phyloP scores from a whole-genome alignment of 37 sponge, comb jelly and placozoan genomes.

The Geodia barretti region DNA sequence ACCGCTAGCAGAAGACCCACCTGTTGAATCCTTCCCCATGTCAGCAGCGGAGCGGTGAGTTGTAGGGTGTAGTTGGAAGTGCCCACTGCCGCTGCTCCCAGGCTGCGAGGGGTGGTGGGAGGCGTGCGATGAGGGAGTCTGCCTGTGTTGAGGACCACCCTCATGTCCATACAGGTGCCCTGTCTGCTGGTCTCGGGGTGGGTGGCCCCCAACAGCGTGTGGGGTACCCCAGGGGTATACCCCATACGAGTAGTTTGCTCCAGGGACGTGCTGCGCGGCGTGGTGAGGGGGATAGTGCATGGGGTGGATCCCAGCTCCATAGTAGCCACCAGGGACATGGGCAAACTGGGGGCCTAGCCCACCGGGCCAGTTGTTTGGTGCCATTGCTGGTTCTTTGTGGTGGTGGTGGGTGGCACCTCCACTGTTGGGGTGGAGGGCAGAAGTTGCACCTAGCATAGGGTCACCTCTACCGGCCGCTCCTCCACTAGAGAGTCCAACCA shows the following conservation, averaged over 20 bases:
- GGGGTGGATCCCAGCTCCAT: conserved; percentile 16
- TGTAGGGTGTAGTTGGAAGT: neutral
- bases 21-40: neutral
- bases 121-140: neutral
- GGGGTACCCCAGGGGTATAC: conserved; percentile 46
- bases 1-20: neutral
- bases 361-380: neutral
- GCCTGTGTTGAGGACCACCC: no score
- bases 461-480: neutral
- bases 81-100: neutral
- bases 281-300: conserved; percentile 36
- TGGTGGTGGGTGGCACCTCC: neutral
- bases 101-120: neutral
- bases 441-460: neutral
- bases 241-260: conserved; percentile 46
- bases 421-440: neutral
- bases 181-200: conserved; percentile 2
- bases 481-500: neutral
- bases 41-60: conserved; percentile 2
- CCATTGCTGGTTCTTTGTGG: neutral
- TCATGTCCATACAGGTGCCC: neutral
- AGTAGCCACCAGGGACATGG: conserved; percentile 12
- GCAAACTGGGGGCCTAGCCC: neutral
- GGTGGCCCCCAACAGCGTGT: conserved; percentile 3
- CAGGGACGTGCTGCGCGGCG: conserved; percentile 27